Conservation (phyloP, 2,888 invertebrate species). For the Danaus chrysippus region DNA sequence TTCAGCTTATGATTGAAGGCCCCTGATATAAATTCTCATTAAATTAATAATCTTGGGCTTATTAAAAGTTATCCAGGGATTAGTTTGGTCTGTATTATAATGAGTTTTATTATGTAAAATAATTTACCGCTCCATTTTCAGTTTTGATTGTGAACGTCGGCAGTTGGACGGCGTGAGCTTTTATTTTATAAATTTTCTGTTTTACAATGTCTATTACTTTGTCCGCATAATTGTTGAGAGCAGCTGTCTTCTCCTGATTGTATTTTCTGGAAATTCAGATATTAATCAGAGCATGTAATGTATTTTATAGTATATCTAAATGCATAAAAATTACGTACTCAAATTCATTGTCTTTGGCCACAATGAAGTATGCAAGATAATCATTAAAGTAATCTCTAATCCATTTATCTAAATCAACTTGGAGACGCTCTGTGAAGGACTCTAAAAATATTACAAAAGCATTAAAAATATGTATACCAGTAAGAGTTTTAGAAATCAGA, state of each 20-base stretch:
- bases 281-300: neutral
- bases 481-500: neutral
- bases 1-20: no score
- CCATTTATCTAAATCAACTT: conserved; percentile 58
- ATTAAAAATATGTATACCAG: neutral
- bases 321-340: conserved; percentile 42
- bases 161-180: conserved; percentile 30
- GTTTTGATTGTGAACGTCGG: conserved; percentile 34
- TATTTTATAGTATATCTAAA: neutral
- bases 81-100: neutral
- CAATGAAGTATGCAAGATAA: conserved; percentile 44
- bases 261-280: conserved; percentile 44
- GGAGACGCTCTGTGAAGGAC: conserved; percentile 49
- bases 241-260: conserved; percentile 45
- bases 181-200: conserved; percentile 36
- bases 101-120: conserved; percentile 21
- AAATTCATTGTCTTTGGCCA: conserved; percentile 36
- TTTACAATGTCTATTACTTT: conserved; percentile 40
- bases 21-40: neutral
- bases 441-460: conserved; percentile 36
- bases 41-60: neutral
- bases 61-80: neutral
- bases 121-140: conserved; percentile 33
- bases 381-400: conserved; percentile 67
- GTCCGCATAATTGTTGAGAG: conserved; percentile 48